Evolutionary conservation across 2,797 vertebrate genomes (phyloP).

Genomic region (Neosilurus mollespiculum): DNA sequence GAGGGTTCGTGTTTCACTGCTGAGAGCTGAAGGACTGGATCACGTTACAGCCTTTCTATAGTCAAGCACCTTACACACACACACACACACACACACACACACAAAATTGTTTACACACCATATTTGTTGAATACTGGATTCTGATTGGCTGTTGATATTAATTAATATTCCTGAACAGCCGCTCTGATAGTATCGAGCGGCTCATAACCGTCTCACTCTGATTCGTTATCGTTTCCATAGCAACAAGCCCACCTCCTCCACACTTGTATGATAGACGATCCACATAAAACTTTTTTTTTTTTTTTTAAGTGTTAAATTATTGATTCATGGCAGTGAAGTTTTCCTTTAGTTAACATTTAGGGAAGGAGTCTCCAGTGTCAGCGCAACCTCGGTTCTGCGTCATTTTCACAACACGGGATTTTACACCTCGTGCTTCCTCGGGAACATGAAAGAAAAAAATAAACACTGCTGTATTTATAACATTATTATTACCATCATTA

Average conservation of each 20-base stretch:
- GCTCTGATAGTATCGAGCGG: not conserved
- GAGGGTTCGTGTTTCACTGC: conserved; percentile 16
- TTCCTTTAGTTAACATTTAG: not conserved
- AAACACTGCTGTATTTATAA: too few species aligned
- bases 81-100: not conserved
- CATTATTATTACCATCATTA: too few species aligned
- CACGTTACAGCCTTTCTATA: not conserved
- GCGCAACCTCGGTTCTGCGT: too few species aligned
- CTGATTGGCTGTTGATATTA: not conserved
- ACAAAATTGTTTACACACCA: not conserved
- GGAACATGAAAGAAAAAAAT: too few species aligned
- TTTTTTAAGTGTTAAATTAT: not conserved
- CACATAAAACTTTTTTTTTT: not conserved
- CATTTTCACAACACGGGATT: too few species aligned
- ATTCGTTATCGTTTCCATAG: not conserved
- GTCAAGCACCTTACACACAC: not conserved
- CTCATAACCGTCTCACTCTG: not conserved
- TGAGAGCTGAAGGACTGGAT: conserved; percentile 6
- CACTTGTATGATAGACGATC: not conserved
- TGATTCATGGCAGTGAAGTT: not conserved
- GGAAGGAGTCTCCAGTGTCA: conserved; percentile 6
- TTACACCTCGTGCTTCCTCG: too few species aligned
- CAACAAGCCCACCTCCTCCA: not conserved
- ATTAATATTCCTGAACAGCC: not conserved
- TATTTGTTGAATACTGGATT: not conserved